Evolutionary conservation across 1,140 invertebrate species (phyloP).

Genomic region (Dreissena polymorpha): DNA sequence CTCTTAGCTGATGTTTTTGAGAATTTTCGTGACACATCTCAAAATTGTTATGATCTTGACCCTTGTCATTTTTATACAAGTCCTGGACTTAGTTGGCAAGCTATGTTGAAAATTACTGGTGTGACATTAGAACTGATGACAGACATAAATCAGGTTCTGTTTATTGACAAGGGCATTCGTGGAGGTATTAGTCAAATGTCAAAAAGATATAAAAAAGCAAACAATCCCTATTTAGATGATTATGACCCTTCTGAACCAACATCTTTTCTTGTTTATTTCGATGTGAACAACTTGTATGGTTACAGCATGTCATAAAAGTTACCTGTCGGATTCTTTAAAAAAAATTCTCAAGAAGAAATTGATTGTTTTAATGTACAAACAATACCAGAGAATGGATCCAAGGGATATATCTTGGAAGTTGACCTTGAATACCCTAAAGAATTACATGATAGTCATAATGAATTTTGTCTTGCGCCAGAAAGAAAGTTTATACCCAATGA

Average conservation of each 20-base stretch:
- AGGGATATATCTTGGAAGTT: constrained; percentile 82
- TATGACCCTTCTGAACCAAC: constrained; percentile 16
- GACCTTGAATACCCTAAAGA: constrained; percentile 73
- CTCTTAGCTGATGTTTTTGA: constrained; percentile 54
- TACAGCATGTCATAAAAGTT: constrained; percentile 40
- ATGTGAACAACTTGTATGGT: constrained; percentile 34
- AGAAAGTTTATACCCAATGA: constrained; percentile 12
- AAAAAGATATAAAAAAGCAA: constrained; percentile 28
- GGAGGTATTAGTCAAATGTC: constrained; percentile 41
- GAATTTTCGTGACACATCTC: constrained; percentile 35
- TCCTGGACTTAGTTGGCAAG: constrained; percentile 64
- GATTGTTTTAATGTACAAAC: constrained; percentile 71
- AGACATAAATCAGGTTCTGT: constrained; percentile 40
- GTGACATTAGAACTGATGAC: constrained; percentile 48
- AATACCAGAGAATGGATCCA: constrained; percentile 73
- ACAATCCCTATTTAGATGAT: constrained; percentile 31
- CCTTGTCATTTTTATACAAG: constrained; percentile 53
- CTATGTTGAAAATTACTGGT: constrained; percentile 64
- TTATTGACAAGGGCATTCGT: constrained; percentile 49
- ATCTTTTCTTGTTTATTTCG: not conserved
- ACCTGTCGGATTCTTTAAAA: constrained; percentile 70
- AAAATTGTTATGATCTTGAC: constrained; percentile 43
- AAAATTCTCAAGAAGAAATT: constrained; percentile 70
- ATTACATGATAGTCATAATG: constrained; percentile 81
- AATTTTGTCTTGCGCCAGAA: constrained; percentile 81